These are phyloP conservation scores for Bradypodion pumilum DNA, from an alignment of 2,797 vertebrate genomes.

Conservation along the genomic window DNA sequence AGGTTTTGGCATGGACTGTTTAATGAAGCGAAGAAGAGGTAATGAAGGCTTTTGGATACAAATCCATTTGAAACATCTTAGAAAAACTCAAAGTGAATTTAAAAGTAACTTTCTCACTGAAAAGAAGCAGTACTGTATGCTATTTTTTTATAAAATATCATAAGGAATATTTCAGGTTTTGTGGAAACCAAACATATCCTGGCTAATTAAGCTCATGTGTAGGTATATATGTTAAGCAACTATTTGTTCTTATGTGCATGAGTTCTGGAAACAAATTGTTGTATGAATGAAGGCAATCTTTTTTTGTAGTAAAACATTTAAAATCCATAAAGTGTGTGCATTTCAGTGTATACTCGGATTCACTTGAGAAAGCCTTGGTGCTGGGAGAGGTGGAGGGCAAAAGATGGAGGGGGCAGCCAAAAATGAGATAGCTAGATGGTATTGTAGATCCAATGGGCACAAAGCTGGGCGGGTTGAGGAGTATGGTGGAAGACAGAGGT, in stretches of 20 bases:
- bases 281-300: not conserved
- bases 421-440: too few species aligned
- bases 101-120: not conserved
- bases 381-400: too few species aligned
- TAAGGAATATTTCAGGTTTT: not conserved
- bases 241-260: not conserved
- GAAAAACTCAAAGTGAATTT: not conserved
- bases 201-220: not conserved
- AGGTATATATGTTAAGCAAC: not conserved
- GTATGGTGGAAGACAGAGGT: too few species aligned
- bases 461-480: too few species aligned
- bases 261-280: not conserved
- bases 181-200: not conserved
- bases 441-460: too few species aligned
- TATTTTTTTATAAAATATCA: not conserved
- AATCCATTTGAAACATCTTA: conserved; percentile 5
- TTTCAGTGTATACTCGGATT: too few species aligned
- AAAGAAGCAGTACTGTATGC: not conserved
- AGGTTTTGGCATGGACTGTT: conserved; percentile 20
- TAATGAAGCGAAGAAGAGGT: conserved; percentile 20
- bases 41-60: conserved; percentile 12
- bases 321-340: not conserved
- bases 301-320: not conserved
- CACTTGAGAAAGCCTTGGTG: too few species aligned
- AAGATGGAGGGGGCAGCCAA: too few species aligned